Evolutionary conservation across 2,888 invertebrate species (phyloP).

Genomic region (Pheosia gnoma): DNA sequence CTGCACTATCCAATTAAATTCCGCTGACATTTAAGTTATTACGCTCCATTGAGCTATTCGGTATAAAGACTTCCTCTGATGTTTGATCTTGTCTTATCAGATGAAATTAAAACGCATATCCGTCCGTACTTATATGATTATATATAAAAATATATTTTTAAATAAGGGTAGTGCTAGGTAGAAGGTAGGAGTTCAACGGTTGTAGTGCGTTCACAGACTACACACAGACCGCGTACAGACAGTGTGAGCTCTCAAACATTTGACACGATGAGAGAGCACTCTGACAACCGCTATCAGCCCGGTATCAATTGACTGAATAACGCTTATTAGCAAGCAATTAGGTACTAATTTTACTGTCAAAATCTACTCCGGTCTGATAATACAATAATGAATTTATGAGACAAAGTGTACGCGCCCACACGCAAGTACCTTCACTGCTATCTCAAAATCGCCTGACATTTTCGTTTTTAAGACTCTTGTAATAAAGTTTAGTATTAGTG

Average conservation of each 20-base stretch:
- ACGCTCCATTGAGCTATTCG: neutral
- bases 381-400: neutral
- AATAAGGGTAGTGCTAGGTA: too few relatives aligned
- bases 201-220: too few relatives aligned
- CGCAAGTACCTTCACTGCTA: neutral
- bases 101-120: too few relatives aligned
- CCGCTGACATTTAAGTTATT: neutral
- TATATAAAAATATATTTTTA: too few relatives aligned
- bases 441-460: slow-evolving; percentile 4
- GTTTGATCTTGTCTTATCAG: neutral
- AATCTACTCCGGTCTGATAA: neutral
- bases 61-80: neutral
- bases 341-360: neutral
- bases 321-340: neutral
- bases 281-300: too few relatives aligned
- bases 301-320: too few relatives aligned
- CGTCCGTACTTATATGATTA: too few relatives aligned
- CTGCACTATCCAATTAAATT: too few relatives aligned
- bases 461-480: neutral
- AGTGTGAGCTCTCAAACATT: too few relatives aligned
- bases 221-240: too few relatives aligned
- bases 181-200: too few relatives aligned
- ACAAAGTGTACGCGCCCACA: slow-evolving; percentile 8
- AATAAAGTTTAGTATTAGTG: slow-evolving; percentile 9
- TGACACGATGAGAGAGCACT: too few relatives aligned